Evolutionary conservation across 2,113 vertebrate species (phyloP), one percentile per base, ranked within the genome.

Genomic region (Pitta sordida): DNA sequence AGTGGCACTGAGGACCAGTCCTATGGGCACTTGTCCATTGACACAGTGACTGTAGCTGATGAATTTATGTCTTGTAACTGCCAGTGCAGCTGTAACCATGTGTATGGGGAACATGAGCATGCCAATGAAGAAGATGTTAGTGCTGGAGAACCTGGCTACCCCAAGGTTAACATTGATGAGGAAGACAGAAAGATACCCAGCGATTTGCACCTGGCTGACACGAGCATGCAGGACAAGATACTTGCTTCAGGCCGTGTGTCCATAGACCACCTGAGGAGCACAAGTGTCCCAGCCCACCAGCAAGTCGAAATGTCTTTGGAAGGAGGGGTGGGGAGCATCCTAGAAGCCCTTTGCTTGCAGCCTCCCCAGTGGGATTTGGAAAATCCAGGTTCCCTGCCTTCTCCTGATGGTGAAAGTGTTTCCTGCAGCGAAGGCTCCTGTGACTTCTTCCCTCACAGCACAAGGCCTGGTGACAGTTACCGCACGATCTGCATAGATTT

Each of bases 41-140:
- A 98, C 64, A 99, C 98, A 0, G 99, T 99, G 32, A 98, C 96
- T 0, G 98, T 99, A 75, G 97, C 91, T 7, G 98, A 96, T 15
- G 97, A 98, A 41, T 98, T 96, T 59, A 93, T 78, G 2, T 52
- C 81, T 7, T 95, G 95, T 10, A 26, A 73, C 62, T 95, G 97
- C 83, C 94, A 93, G 14, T 89, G 86, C 78, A 88, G 88, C 21
- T 97, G 95, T 16, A 91, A 93, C 65, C 78, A n/a, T 9, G 26
- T 29, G 74, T 93, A 77, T 67, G 32, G 41, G 39, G 70, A 39
- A 19, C 26, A 88, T 7, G 39, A 86, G 55, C 62, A 30, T 11
- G 15, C 43, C 41, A 30, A 15, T 4, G 14, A 93, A 43, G 91
- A 91, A 48, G 88, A 84, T 9, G 88, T 63, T 48, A 67, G 65